phyloP scores from a whole-genome alignment of 2,113 vertebrate species.

The Onychostruthus taczanowskii region DNA sequence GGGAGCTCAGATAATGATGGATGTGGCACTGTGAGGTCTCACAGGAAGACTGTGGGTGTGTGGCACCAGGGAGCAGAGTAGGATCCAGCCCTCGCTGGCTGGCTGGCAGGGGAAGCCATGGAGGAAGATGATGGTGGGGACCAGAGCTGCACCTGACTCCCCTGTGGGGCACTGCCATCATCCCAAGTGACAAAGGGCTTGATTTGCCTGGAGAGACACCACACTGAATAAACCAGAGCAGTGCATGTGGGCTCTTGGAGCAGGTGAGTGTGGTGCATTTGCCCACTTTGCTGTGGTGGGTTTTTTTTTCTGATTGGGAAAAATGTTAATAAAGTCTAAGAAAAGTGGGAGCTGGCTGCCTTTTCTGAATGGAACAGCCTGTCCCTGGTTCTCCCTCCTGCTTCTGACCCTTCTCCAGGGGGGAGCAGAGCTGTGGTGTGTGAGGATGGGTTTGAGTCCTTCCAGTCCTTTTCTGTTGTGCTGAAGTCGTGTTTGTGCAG shows the following conservation, averaged over 20 bases:
- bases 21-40: not conserved
- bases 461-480: not conserved
- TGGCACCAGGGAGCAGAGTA: not conserved
- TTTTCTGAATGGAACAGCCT: not conserved
- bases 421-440: not conserved
- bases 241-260: fast-evolving
- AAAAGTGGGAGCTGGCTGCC: not conserved
- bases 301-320: fast-evolving
- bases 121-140: not conserved
- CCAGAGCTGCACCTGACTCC: fast-evolving
- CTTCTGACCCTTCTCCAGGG: fast-evolving
- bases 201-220: not conserved
- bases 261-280: not conserved
- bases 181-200: fast-evolving
- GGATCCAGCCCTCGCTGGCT: fast-evolving
- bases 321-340: not conserved
- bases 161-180: not conserved
- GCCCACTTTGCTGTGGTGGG: fast-evolving
- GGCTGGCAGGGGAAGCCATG: fast-evolving
- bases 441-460: not conserved
- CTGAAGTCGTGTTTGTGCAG: fast-evolving
- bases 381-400: not conserved
- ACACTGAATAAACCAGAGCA: no score
- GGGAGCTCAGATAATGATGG: not conserved
- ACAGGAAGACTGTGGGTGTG: not conserved